Percentiles rank a stretch among this genome's conserved stretches.
Evolutionary conservation across 1,140 invertebrate genomes (phyloP).

Genomic region (Cydia pomonella): DNA sequence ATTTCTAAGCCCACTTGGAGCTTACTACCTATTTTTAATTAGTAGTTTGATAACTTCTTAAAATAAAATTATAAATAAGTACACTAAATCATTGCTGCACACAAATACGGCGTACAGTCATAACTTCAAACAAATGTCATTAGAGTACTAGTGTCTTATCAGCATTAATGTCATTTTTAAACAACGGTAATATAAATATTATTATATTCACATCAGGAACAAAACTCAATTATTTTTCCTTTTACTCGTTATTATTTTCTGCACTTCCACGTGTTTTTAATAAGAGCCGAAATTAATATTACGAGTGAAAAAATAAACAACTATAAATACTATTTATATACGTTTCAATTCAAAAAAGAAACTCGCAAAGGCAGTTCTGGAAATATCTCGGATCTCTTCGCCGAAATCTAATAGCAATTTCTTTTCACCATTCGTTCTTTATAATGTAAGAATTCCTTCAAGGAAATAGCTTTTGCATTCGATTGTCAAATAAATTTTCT

Average conservation of each 20-base stretch:
- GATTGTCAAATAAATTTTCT: conserved; percentile 34
- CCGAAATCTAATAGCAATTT: conserved; percentile 33
- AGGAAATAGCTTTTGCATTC: conserved; percentile 32
- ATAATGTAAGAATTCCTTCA: conserved; percentile 31
- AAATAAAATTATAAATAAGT: no score
- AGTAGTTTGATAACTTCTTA: no score
- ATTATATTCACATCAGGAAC: neutral
- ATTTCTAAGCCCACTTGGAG: no score
- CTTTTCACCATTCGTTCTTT: conserved; percentile 32
- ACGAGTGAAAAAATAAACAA: neutral
- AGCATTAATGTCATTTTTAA: no score
- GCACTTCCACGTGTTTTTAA: conserved; percentile 24
- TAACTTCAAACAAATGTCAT: no score
- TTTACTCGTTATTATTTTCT: neutral
- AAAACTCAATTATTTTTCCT: neutral
- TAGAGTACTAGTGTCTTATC: no score
- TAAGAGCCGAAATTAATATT: conserved; percentile 7
- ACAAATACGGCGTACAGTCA: no score
- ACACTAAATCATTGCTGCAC: no score
- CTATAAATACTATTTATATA: neutral
- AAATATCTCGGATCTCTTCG: conserved; percentile 27
- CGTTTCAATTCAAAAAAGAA: conserved; percentile 8
- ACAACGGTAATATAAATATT: no score
- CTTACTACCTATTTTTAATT: no score
- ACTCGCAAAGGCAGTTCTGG: conserved; percentile 1